These are phyloP conservation scores for Thermophis baileyi DNA, from an alignment of 2,113 vertebrate genomes.

Conservation along the genomic window DNA sequence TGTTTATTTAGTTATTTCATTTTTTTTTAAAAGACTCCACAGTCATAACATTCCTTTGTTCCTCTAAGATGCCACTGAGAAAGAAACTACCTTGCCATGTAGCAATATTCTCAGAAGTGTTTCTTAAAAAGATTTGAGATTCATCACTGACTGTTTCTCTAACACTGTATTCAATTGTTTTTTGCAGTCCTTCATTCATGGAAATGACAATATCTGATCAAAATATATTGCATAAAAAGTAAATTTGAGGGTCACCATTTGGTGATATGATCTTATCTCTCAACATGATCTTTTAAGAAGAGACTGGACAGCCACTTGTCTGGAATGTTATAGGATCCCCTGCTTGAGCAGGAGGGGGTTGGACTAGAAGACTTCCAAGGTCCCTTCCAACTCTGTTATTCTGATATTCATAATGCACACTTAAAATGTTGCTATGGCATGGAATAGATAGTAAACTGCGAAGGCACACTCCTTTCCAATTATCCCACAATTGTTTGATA, in stretches of 20 bases:
- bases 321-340: background rate
- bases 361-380: background rate
- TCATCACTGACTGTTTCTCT: background rate
- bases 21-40: background rate
- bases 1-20: background rate
- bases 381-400: background rate
- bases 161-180: background rate
- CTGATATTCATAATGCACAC: background rate
- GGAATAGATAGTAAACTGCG: background rate
- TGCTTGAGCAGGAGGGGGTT: background rate
- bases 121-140: background rate
- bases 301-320: background rate
- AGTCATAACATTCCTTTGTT: background rate
- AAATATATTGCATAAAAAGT: background rate
- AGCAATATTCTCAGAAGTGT: background rate
- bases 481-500: background rate
- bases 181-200: background rate
- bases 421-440: background rate
- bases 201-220: background rate
- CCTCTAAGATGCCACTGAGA: background rate
- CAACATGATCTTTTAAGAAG: background rate
- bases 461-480: background rate
- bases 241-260: background rate
- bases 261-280: background rate
- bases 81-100: background rate